phyloP scores from a whole-genome alignment of 2,888 invertebrate species.

The Drosophila infuscata region DNA sequence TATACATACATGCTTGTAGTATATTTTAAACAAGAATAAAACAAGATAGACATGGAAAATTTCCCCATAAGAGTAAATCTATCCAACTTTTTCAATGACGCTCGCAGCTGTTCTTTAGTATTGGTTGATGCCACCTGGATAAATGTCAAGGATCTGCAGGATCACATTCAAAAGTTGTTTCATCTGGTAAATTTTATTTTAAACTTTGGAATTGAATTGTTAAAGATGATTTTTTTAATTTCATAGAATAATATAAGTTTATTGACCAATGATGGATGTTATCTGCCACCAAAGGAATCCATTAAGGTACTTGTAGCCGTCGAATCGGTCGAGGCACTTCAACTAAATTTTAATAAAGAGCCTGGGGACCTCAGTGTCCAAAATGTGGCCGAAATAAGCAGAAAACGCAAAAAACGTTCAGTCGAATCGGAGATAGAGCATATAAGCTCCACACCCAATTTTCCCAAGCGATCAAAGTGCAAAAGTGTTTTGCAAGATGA shows the following conservation, averaged over 20 bases:
- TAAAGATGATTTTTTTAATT: background rate
- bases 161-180: conserved; percentile 71
- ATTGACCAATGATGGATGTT: conserved; percentile 65
- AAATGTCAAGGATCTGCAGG: conserved; percentile 59
- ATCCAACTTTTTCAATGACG: conserved; percentile 66
- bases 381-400: conserved; percentile 4
- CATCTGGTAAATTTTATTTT: conserved; percentile 36
- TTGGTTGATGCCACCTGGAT: conserved; percentile 64
- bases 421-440: conserved; percentile 37
- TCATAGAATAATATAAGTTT: conserved; percentile 57
- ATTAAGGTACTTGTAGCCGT: conserved; percentile 53
- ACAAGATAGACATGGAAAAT: conserved; percentile 25
- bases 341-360: conserved; percentile 5
- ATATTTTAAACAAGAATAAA: background rate
- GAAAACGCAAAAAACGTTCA: conserved; percentile 55
- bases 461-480: conserved; percentile 55
- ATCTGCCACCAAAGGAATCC: conserved; percentile 66
- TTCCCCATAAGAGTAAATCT: conserved; percentile 65
- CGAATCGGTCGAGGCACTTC: conserved; percentile 55
- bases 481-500: conserved; percentile 13
- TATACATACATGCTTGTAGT: background rate
- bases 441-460: conserved; percentile 56
- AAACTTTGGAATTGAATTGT: background rate
- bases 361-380: background rate
- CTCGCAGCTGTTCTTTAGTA: conserved; percentile 61